Conservation (phyloP, 2,797 vertebrate species). For the Nyctibius grandis region DNA sequence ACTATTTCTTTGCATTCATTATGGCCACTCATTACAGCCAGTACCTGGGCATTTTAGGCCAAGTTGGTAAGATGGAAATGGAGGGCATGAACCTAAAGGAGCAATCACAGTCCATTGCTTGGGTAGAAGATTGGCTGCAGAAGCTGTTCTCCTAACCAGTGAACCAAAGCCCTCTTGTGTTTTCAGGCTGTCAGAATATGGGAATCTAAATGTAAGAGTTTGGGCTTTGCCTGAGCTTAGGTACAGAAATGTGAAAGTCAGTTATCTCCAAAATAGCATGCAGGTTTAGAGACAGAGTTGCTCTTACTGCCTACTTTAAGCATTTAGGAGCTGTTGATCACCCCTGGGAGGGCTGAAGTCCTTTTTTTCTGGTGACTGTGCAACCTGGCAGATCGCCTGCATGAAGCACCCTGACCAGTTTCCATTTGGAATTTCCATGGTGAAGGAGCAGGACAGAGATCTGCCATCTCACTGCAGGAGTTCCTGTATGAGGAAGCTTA, state of each 20-base stretch:
- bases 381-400: neutral
- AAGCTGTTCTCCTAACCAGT: neutral
- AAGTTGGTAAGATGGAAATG: neutral
- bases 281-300: neutral
- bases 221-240: neutral
- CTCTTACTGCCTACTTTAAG: neutral
- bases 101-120: neutral
- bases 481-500: neutral
- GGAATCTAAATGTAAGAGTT: neutral
- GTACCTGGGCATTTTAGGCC: neutral
- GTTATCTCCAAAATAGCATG: neutral
- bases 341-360: neutral
- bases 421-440: neutral
- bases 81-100: neutral
- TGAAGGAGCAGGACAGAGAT: neutral
- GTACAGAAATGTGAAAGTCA: neutral
- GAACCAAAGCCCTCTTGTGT: neutral
- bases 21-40: neutral
- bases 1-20: neutral
- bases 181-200: neutral
- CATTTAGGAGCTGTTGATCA: neutral
- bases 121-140: neutral
- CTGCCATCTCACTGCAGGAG: rapidly evolving
- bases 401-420: neutral
- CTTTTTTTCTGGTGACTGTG: neutral